Base-by-base conservation (phyloP, 2,888 invertebrate genomes). In the Troides aeacus region DNA sequence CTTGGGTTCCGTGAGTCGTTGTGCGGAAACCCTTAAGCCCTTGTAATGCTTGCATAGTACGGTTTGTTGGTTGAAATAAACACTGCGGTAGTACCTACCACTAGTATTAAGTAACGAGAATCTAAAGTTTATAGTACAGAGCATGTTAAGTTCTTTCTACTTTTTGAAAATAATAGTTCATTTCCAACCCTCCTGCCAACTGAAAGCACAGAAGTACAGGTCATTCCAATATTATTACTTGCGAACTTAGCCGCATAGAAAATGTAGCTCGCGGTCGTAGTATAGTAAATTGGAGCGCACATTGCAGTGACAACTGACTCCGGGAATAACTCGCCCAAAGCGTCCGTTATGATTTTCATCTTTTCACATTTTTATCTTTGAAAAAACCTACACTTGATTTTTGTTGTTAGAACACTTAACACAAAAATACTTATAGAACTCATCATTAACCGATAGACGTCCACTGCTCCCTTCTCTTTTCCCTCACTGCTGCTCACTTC, bases 201-300 rank as follows among this genome's bases (percentile, higher is more conserved):
- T 56, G 53, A 24, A 21, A 46, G 36, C 39, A n/a, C 6, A 46
- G 57, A 50, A 69, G 61, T 62, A 66, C 18, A 23, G 62, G 62
- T 62, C 66, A 62, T 59, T 66, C n/a, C 36, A 59, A 39, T 59
- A 61, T 68, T 72, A 72, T 70, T 72, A 72, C 66, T 64, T 56
- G 66, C 58, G 70, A 73, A 73, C 68, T 73, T 71, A 66, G 71
- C 53, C 66, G 57, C 62, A 42, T 68, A 64, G 73, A 73, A 71
- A 73, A 73, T 73, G 71, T 71, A 21, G 71, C 66, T 39, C 21
- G 66, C 66, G 69, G 62, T 62, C 65, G 46, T 65, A 68, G 63
- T 67, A 68, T 69, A 73, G 73, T 75, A 74, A 74, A 74, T 76
- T 71, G 72, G 72, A 69, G 74, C 73, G 73, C 75, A 74, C 71